phyloP scores from a whole-genome alignment of 2,113 vertebrate genomes.

The Pteruthius melanotis region DNA sequence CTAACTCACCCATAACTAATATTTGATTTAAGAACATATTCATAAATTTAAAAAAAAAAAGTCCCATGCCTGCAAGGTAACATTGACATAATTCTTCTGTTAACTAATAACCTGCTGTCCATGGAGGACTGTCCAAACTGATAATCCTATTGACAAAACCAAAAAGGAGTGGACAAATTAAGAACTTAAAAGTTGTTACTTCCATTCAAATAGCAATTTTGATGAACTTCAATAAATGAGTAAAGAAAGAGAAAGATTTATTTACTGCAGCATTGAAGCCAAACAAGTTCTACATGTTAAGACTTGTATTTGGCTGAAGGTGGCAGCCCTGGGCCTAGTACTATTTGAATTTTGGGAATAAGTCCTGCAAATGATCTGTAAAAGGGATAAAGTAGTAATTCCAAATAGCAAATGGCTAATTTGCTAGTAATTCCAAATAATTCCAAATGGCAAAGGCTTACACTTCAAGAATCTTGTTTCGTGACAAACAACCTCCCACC shows the following conservation, averaged over 20 bases:
- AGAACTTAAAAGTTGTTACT: neutral
- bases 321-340: slow-evolving; percentile 21
- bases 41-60: neutral
- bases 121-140: neutral
- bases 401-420: neutral
- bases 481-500: neutral
- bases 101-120: neutral
- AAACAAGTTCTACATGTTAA: neutral
- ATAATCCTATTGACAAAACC: neutral
- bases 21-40: slow-evolving; percentile 26
- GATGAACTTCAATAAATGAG: neutral
- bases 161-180: neutral
- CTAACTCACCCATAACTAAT: slow-evolving; percentile 9
- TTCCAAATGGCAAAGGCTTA: neutral
- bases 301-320: slow-evolving; percentile 3
- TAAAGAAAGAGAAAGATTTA: neutral
- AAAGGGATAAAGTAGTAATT: neutral
- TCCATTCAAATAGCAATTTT: neutral
- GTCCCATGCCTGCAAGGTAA: neutral
- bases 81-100: neutral
- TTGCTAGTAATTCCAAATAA: too few species aligned
- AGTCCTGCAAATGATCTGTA: neutral
- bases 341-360: neutral
- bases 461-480: neutral
- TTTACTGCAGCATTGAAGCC: neutral